Conservation (phyloP, 2,113 vertebrate genomes). For the Neodontobutis hainanensis region DNA sequence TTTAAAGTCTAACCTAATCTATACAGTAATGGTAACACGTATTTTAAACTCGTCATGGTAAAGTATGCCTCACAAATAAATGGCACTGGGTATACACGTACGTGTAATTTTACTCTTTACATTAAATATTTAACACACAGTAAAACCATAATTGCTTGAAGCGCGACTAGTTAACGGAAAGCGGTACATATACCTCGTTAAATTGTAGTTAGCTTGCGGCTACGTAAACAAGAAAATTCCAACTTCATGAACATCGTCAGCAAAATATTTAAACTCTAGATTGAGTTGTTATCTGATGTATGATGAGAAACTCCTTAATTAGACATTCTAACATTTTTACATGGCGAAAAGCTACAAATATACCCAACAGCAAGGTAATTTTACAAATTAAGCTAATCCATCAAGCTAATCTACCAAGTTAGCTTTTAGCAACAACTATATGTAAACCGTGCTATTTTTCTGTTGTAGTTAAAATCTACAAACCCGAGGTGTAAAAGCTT, state of each 20-base stretch:
- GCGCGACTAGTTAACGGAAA: too few relatives aligned
- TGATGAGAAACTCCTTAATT: too few relatives aligned
- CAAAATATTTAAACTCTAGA: neutral
- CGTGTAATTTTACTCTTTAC: neutral
- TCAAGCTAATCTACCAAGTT: conserved; percentile 9
- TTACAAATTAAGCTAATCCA: neutral
- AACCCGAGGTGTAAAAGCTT: neutral
- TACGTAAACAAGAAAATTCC: conserved; percentile 23
- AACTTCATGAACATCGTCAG: neutral
- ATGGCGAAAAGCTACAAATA: too few relatives aligned
- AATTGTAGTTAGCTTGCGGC: neutral
- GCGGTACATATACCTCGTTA: too few relatives aligned
- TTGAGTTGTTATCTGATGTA: neutral
- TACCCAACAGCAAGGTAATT: neutral
- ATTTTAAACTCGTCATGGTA: too few relatives aligned
- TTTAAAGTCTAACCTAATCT: too few relatives aligned
- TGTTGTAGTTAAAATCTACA: neutral
- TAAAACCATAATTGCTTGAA: too few relatives aligned
- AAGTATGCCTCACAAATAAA: too few relatives aligned
- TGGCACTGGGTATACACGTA: too few relatives aligned
- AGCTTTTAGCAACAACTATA: neutral
- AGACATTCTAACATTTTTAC: too few relatives aligned
- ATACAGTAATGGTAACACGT: too few relatives aligned
- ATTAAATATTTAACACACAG: too few relatives aligned
- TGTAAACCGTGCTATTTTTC: neutral